These are phyloP conservation scores for Calliphora vicina DNA, from an alignment of 1,140 invertebrate genomes.

Conservation along the genomic window DNA sequence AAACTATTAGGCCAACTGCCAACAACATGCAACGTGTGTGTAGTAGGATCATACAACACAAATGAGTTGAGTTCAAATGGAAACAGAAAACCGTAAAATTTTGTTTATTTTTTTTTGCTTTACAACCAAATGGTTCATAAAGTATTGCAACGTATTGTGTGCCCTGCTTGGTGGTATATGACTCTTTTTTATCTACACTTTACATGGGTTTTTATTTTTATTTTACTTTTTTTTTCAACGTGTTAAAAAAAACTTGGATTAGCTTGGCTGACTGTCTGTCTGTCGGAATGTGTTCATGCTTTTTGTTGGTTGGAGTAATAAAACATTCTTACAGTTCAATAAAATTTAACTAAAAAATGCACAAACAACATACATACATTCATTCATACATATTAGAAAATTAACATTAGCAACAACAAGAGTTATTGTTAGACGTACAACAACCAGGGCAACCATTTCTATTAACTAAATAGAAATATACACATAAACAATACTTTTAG, in stretches of 20 bases:
- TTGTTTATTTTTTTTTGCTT: neutral
- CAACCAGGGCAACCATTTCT: neutral
- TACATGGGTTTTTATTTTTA: too few species aligned
- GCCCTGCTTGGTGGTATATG: constrained; percentile 7
- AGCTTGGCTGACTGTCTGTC: neutral
- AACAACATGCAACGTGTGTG: neutral
- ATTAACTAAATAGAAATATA: neutral
- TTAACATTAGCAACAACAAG: neutral
- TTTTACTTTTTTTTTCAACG: too few species aligned
- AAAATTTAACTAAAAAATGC: constrained; percentile 3
- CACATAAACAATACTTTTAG: neutral
- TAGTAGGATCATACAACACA: neutral
- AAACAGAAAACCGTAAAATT: neutral
- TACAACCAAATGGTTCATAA: neutral
- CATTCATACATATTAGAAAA: neutral
- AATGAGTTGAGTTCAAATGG: neutral
- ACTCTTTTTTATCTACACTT: neutral
- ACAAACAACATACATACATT: neutral
- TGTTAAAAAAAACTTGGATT: too few species aligned
- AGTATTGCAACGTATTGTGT: neutral
- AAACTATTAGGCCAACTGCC: constrained; percentile 7
- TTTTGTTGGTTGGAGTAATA: neutral
- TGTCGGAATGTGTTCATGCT: neutral
- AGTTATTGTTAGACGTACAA: neutral
- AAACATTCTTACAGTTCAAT: constrained; percentile 10